Base-by-base conservation (phyloP, 2,888 invertebrate genomes). In the Ferrisia virgata region DNA sequence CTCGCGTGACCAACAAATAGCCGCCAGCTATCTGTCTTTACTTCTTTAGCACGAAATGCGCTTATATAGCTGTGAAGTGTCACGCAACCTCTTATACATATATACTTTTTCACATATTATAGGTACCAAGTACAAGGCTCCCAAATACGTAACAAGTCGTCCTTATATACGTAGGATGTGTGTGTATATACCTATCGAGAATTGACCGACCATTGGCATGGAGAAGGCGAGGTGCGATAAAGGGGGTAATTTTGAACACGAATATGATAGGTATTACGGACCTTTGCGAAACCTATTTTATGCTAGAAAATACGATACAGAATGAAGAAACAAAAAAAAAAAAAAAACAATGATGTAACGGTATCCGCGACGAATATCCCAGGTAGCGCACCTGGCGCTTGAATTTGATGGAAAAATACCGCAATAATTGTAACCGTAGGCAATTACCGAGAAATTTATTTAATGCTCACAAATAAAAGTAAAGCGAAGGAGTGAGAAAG, bases 21-120 rank as follows among this genome's bases (percentile, higher is more conserved):
- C 64, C 64, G 64, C 28, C 28, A 28, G 64, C 64, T 64, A 64
- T 64, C 64, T 64, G 64, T 64, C 64, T 64, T 64, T 64, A 28
- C 28, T 64, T 64, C 28, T 64, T 64, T 64, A 28, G 64, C 64
- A 64, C 64, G 64, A 64, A 64, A 64, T 18, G 15, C 64, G 64
- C 64, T 64, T 64, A 64, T 64, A 64, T 64, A 64, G 64, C 64
- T 64, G 64, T 64, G 64, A 64, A 64, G 28, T 64, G 64, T 64
- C 64, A 64, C 64, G 64, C 64, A 64, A 25, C 64, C 25, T 58
- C 47, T 47, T 47, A n/a, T n/a, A 53, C 53, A 53, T 53, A 53
- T 53, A 40, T 22, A 53, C 22, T 22, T 8, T 36, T 36, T 36
- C 36, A 36, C 36, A 36, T 36, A 36, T 36, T 36, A 36, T 3